phyloP scores from a whole-genome alignment of 2,888 invertebrate species.

The Rhynchonema sp. region DNA sequence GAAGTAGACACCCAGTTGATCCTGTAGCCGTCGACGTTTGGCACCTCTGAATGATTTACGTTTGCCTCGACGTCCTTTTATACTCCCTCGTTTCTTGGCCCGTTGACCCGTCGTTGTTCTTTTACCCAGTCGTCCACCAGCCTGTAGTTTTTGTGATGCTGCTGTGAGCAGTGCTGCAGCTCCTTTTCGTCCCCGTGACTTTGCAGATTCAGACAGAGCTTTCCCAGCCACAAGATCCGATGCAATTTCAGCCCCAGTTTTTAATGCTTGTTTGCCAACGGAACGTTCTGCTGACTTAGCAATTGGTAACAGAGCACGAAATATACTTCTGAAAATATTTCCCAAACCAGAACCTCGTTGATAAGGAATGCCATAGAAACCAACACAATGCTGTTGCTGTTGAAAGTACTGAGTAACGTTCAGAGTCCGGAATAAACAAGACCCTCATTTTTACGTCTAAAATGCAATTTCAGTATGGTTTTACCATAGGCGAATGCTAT shows the following conservation, averaged over 20 bases:
- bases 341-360: neutral
- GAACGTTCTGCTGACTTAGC: neutral
- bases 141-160: too few relatives aligned
- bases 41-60: too few relatives aligned
- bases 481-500: conserved; percentile 1
- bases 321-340: neutral
- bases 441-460: conserved; percentile 1
- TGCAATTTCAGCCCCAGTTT: neutral
- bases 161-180: neutral
- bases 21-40: too few relatives aligned
- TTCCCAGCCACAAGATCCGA: neutral
- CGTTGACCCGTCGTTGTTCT: neutral
- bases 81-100: neutral
- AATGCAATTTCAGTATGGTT: conserved; percentile 4
- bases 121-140: too few relatives aligned
- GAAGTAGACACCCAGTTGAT: neutral
- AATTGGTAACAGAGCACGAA: neutral
- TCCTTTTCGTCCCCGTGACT: neutral
- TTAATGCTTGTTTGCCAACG: neutral
- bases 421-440: neutral
- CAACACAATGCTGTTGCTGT: neutral
- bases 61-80: neutral
- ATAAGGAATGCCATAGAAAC: neutral
- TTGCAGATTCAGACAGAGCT: neutral
- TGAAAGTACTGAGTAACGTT: neutral